phyloP scores from a whole-genome alignment of 2,113 vertebrate genomes.

The Pelvicachromis taeniatus region DNA sequence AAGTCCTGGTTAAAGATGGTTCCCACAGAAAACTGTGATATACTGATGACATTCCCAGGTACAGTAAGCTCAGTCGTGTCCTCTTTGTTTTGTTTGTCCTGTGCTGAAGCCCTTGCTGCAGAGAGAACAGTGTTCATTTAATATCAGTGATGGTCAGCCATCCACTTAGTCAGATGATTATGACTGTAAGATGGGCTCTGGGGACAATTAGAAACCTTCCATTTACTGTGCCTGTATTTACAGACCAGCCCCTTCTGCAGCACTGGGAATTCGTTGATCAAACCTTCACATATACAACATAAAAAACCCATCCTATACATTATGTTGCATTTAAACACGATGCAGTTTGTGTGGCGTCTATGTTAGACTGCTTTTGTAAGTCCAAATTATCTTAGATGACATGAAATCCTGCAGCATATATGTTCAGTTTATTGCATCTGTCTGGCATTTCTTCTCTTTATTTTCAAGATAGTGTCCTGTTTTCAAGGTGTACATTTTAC shows the following conservation, averaged over 20 bases:
- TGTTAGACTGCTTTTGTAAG: not conserved
- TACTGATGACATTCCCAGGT: slow-evolving; percentile 96
- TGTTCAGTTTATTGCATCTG: not conserved
- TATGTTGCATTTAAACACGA: not conserved
- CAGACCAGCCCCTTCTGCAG: not conserved
- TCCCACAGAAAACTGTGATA: slow-evolving; percentile 95
- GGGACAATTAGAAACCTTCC: not conserved
- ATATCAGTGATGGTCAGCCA: not conserved
- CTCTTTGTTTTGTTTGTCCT: not conserved
- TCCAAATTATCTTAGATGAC: not conserved
- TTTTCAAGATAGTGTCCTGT: not conserved
- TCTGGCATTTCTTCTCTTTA: not conserved
- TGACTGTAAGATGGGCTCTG: not conserved
- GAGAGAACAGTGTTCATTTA: not conserved
- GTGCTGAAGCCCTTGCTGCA: not conserved
- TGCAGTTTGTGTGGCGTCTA: not conserved
- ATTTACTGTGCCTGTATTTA: not conserved
- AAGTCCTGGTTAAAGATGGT: slow-evolving; percentile 98
- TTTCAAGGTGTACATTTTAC: not conserved
- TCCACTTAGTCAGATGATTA: not conserved
- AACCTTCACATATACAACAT: not conserved
- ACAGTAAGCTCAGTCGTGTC: not conserved
- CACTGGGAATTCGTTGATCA: not conserved
- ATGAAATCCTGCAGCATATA: not conserved
- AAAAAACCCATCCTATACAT: not conserved